phyloP scores from a whole-genome alignment of 2,888 invertebrate genomes.

The Pseudeuparius sepicola region DNA sequence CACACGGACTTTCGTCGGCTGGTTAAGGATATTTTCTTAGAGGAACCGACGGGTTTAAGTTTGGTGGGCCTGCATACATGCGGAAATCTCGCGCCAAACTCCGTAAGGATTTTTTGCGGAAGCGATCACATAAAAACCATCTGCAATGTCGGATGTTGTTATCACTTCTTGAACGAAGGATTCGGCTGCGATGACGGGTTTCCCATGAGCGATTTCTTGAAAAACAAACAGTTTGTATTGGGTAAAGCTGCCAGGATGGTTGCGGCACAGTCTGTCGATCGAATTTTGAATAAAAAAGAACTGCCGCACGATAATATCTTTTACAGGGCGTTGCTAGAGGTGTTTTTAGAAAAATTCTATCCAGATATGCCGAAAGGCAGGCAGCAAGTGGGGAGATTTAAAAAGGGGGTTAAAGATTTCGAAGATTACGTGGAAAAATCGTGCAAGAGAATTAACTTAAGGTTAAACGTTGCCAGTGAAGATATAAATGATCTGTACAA shows the following conservation, averaged over 20 bases:
- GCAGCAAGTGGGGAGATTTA: constrained; percentile 47
- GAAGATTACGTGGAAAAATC: constrained; percentile 60
- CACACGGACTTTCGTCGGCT: constrained; percentile 46
- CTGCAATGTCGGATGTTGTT: constrained; percentile 84
- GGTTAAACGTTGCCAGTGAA: constrained; percentile 39
- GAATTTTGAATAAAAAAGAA: constrained; percentile 47
- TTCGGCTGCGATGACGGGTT: constrained; percentile 44
- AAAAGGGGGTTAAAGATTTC: constrained; percentile 49
- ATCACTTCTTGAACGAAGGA: constrained; percentile 65
- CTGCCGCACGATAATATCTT: constrained; percentile 54
- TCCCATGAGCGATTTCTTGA: constrained; percentile 56
- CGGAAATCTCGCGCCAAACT: constrained; percentile 68
- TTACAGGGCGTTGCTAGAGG: constrained; percentile 68
- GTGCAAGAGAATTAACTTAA: constrained; percentile 49
- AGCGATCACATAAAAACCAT: constrained; percentile 48
- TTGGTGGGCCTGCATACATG: constrained; percentile 80
- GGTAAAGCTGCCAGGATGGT: constrained; percentile 78
- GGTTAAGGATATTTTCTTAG: constrained; percentile 42
- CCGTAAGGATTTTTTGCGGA: constrained; percentile 55
- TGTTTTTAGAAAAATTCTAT: constrained; percentile 42
- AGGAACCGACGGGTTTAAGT: constrained; percentile 40
- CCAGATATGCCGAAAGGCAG: constrained; percentile 34
- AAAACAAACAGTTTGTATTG: constrained; percentile 41
- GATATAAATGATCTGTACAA: constrained; percentile 39
- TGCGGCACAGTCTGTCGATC: constrained; percentile 72